phyloP scores from a whole-genome alignment of 2,113 vertebrate species.

The Melanerpes formicivorus region DNA sequence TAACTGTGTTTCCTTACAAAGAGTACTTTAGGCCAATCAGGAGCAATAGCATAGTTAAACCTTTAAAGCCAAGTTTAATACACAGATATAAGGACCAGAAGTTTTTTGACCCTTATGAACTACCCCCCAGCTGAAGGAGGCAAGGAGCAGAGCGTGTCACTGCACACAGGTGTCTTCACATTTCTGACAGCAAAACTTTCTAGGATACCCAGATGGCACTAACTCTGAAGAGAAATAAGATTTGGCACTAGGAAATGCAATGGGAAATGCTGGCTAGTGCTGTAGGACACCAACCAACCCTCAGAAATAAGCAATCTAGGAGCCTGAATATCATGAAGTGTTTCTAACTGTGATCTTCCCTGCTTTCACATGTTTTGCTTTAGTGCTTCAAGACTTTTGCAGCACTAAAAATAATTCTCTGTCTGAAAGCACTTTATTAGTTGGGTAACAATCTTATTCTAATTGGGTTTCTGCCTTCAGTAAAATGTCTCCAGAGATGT shows the following conservation, averaged over 20 bases:
- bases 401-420: constrained; percentile 14
- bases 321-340: neutral
- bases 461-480: constrained; percentile 50
- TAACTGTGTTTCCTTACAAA: constrained; percentile 62
- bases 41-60: constrained; percentile 34
- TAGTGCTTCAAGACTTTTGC: constrained; percentile 6
- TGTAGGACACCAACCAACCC: neutral
- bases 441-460: constrained; percentile 29
- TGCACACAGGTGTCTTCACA: rapidly evolving
- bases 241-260: neutral
- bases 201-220: neutral
- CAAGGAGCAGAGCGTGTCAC: neutral
- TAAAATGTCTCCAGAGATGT: constrained; percentile 39
- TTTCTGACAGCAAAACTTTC: neutral
- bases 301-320: neutral
- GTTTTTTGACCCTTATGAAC: neutral
- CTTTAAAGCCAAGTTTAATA: constrained; percentile 58
- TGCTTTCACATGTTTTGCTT: neutral
- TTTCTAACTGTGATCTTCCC: neutral
- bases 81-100: constrained; percentile 14
- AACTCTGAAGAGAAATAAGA: neutral
- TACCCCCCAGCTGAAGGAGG: neutral
- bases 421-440: constrained; percentile 36
- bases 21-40: constrained; percentile 62
- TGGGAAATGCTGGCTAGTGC: neutral